These are phyloP conservation scores for Morinoia aosen DNA, from an alignment of 2,888 invertebrate genomes.

Conservation along the genomic window DNA sequence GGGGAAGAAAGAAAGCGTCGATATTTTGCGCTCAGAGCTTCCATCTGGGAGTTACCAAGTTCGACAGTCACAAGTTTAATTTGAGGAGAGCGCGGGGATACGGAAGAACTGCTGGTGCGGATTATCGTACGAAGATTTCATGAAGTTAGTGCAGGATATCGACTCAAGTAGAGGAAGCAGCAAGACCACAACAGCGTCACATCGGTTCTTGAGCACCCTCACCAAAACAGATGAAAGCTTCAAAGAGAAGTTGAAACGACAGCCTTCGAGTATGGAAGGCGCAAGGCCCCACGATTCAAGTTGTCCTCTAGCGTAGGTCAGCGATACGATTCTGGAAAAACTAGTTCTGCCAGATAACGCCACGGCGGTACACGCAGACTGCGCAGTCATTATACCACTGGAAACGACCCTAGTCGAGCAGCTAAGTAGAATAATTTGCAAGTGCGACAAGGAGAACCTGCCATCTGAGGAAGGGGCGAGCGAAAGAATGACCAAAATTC, in stretches of 20 bases:
- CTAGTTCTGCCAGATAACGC: neutral
- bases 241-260: neutral
- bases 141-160: neutral
- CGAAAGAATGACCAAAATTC: neutral
- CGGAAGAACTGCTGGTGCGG: neutral
- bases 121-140: conserved; percentile 5
- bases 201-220: neutral
- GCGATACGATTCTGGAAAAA: neutral
- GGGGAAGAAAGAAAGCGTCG: neutral
- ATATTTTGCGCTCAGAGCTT: neutral
- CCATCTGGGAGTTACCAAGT: neutral
- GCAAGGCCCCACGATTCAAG: neutral
- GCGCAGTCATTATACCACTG: neutral
- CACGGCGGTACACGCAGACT: neutral
- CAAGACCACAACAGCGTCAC: neutral
- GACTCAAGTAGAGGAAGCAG: neutral
- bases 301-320: conserved; percentile 17
- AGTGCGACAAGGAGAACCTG: neutral
- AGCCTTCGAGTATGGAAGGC: neutral
- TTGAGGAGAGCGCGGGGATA: neutral
- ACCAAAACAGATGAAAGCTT: neutral
- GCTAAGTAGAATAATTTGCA: neutral
- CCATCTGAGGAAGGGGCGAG: neutral
- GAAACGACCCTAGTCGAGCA: neutral
- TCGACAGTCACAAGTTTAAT: neutral